Percentiles rank a stretch among this genome's conserved stretches.
These are phyloP conservation scores for Stylophora pistillata DNA, from an alignment of 64 coral and sea anemone species.

Conservation along the genomic window DNA sequence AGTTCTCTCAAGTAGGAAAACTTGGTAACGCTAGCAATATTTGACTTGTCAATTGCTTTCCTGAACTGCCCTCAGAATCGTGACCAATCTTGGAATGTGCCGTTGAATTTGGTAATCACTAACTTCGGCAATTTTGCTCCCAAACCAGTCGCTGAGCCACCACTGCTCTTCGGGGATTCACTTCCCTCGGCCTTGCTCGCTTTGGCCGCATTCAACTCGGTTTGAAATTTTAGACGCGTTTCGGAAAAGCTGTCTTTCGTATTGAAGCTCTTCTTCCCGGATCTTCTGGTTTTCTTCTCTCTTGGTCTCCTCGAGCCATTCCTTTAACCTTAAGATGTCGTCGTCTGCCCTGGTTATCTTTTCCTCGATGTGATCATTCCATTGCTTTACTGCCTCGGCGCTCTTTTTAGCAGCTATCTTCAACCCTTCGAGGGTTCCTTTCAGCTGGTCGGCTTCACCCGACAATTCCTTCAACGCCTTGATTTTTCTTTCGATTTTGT, in stretches of 20 bases:
- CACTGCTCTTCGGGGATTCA: not conserved
- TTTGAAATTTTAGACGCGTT: not conserved
- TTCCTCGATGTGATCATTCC: constrained; percentile 7
- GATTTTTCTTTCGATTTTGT: too few relatives aligned
- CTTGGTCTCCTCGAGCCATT: constrained; percentile 7
- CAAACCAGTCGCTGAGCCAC: not conserved
- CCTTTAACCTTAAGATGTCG: constrained; percentile 12
- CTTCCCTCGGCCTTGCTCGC: not conserved
- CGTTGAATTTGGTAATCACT: constrained; percentile 22
- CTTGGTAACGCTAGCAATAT: constrained; percentile 15
- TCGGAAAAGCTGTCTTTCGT: not conserved
- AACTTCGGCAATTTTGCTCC: constrained; percentile 18
- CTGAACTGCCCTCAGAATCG: constrained; percentile 23
- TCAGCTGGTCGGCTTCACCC: not conserved
- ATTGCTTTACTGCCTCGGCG: not conserved
- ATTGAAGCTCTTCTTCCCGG: not conserved
- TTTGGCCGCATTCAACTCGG: not conserved
- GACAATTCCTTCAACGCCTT: too few relatives aligned
- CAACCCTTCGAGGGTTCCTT: constrained; percentile 15
- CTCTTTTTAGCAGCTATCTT: not conserved
- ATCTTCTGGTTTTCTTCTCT: constrained; percentile 2
- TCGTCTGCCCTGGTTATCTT: not conserved
- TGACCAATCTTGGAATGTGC: constrained; percentile 12
- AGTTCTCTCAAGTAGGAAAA: constrained; percentile 36
- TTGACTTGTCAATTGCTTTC: constrained; percentile 18